These are phyloP conservation scores for Alectura lathami DNA, from an alignment of 2,113 vertebrate genomes.

Conservation along the genomic window DNA sequence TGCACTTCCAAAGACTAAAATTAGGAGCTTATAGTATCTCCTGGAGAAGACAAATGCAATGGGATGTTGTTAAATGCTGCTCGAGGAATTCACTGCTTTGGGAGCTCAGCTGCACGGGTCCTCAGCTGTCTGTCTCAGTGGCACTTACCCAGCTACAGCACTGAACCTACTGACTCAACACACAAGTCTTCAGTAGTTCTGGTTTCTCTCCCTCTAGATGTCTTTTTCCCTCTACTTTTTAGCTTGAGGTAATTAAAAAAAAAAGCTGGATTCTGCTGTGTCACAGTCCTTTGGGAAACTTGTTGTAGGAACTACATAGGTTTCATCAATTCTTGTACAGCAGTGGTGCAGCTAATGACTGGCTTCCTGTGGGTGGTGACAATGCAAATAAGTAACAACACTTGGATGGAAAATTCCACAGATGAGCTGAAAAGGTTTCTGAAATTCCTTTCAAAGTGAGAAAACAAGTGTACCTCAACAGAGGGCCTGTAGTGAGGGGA, in stretches of 20 bases:
- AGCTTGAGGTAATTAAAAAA: neutral
- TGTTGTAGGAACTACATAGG: fast-evolving
- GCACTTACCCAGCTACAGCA: neutral
- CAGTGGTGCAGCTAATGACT: neutral
- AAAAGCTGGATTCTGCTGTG: neutral
- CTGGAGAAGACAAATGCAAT: neutral
- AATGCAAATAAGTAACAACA: slow-evolving; percentile 29
- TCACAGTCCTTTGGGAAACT: neutral
- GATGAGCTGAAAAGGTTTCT: neutral
- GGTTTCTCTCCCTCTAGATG: neutral
- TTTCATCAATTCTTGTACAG: neutral
- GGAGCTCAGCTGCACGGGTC: neutral
- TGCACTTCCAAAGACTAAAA: neutral
- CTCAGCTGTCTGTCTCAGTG: neutral
- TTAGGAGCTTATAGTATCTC: neutral
- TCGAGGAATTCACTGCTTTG: neutral
- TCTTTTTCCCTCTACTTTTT: neutral
- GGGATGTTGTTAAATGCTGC: neutral
- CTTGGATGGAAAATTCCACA: neutral
- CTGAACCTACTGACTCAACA: neutral
- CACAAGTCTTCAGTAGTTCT: neutral
- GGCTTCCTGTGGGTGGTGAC: neutral
- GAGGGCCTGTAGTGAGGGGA: neutral
- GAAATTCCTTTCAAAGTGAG: slow-evolving; percentile 21
- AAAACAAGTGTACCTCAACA: neutral